Evolutionary conservation across 2,888 invertebrate species (phyloP).

Genomic region (Petrolisthes cinctipes): DNA sequence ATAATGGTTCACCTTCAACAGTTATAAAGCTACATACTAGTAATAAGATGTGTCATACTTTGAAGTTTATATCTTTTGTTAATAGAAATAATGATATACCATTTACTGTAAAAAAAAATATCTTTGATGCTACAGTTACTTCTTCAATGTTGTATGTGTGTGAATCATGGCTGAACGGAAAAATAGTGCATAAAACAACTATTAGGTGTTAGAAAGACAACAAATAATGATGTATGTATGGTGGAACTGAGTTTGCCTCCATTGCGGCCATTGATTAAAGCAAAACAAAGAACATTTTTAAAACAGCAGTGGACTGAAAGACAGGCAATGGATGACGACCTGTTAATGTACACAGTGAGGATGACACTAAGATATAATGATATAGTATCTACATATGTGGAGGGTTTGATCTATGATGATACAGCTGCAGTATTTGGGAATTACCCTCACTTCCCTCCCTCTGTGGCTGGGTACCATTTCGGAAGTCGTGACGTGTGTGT

Average conservation of each 20-base stretch:
- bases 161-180: conserved; percentile 8
- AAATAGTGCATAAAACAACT: conserved; percentile 23
- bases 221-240: conserved; percentile 24
- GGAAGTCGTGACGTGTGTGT: no score
- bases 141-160: conserved; percentile 1
- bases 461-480: no score
- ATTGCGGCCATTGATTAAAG: background rate
- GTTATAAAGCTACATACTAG: conserved; percentile 6
- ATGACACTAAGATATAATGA: background rate
- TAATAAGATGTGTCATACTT: conserved; percentile 10
- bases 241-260: conserved; percentile 6
- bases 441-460: no score
- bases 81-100: conserved; percentile 14
- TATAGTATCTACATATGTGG: background rate
- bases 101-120: conserved; percentile 7
- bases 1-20: conserved; percentile 21
- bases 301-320: no score
- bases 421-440: no score
- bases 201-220: conserved; percentile 17
- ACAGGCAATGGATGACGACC: conserved; percentile 5
- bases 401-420: background rate
- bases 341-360: conserved; percentile 11
- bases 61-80: conserved; percentile 24
- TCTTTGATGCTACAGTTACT: conserved; percentile 10
- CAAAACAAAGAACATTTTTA: conserved; percentile 4